Evolutionary conservation across 2,888 invertebrate species (phyloP), one percentile per base, ranked within the genome.

Genomic region (Omphaloscelis lunosa): DNA sequence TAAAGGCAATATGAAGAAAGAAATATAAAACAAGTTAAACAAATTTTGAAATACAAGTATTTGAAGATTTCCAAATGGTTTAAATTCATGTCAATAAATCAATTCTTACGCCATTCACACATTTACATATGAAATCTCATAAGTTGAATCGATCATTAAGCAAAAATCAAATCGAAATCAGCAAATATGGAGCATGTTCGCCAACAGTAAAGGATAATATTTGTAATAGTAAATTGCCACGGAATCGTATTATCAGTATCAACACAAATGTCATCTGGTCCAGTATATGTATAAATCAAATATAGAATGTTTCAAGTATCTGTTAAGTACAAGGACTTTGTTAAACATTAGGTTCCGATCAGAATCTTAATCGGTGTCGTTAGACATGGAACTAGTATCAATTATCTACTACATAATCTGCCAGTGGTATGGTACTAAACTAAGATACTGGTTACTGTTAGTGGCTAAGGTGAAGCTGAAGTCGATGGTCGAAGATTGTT

Each of bases 261-360:
- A 34, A 63, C 34, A 65, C 59, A 79, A 88, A 83, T 88, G 82
- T 86, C 88, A 86, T 74, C 73, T 68, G 63, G 75, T 41, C 65
- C 6, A 48, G 71, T 77, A 62, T 58, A n/a, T n/a, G n/a, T n/a
- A 88, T 86, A 86, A 83, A 86, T 81, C 79, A 87, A 66, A 45
- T 69, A 59, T 77, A 80, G 82, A 88, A 86, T 87, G 87, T 75
- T 65, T 63, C 51, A 58, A 56, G 62, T 72, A 61, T 78, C 70
- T 81, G 84, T 83, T 80, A 82, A 84, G 77, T 77, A 78, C 84
- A 83, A 85, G 87, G 87, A 51, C 86, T 62, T 69, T 61, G 65
- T 70, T 74, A 76, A 75, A 81, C 85, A 80, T 78, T 72, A 41
- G 59, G 39, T 68, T 59, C 59, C n/a, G n/a, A 68, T 59, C 68